Evolutionary conservation across 2,797 vertebrate genomes (phyloP), one percentile per base, ranked within the genome.

Genomic region (Anolis apletophallus): DNA sequence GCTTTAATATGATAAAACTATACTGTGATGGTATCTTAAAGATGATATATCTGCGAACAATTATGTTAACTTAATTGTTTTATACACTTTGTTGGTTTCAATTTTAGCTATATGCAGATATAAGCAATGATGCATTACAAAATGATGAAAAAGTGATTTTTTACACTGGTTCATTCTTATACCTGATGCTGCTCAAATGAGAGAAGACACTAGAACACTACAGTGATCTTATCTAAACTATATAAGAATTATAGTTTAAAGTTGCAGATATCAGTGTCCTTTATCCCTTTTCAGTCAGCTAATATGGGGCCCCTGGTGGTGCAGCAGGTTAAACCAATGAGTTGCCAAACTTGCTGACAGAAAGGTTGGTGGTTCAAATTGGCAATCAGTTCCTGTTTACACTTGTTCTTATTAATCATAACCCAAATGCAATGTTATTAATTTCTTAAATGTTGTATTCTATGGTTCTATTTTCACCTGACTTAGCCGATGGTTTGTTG

Each of bases 1-100:
- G 34, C 78, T 73, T 86, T 73, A 80, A 73, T 64, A 73, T 46
- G 73, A 69, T 23, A 79, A 85, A 82, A 67, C 89, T 21, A 17
- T 87, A 21, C 8, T 84, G 59, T 80, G 83, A 89, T 86, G 76
- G 79, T 72, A 59, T 61, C 75, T 81, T 89, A 85, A 91, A 89
- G 82, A 74, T 82, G 74, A 92, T 32, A 77, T 87, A 59, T 5
- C 17, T 76, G 54, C 80, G 91, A 92, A 92, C 90, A 88, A 78
- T 89, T 84, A 86, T 80, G 55, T 23, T 50, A 80, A 80, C 55
- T 74, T 86, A 86, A 86, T 86, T 86, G 73, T 72, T 80, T 86
- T 80, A 86, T 80, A 80, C 57, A 86, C 55, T 86, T 86, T 80
- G 78, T 80, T 80, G 77, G n/a, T 80, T 64, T 80, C 77, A 80